Conservation (phyloP, 2,797 vertebrate species). For the Gymnocypris eckloni region DNA sequence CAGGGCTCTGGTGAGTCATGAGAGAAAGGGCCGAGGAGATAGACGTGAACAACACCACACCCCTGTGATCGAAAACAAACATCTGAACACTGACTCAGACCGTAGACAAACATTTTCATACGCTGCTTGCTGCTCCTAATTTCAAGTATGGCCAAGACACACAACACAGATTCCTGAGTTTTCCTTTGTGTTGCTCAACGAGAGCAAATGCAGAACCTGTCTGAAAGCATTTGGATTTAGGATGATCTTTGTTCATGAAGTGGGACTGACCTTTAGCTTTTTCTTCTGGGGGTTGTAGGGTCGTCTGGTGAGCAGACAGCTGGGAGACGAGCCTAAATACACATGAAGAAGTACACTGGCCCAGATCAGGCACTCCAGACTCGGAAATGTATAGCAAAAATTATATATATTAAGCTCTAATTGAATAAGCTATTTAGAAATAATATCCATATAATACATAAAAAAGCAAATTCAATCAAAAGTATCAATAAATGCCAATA, state of each 20-base stretch:
- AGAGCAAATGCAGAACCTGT: conserved; percentile 34
- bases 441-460: background rate
- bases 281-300: conserved; percentile 67
- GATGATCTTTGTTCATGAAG: conserved; percentile 67
- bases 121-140: conserved; percentile 27
- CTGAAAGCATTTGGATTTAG: conserved; percentile 50
- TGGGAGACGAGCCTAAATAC: conserved; percentile 72
- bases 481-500: conserved; percentile 30
- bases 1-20: conserved; percentile 20
- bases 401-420: background rate
- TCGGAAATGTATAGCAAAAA: background rate
- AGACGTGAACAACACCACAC: conserved; percentile 21
- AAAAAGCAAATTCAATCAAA: background rate
- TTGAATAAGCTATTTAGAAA: background rate
- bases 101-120: conserved; percentile 31
- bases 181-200: conserved; percentile 30
- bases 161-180: conserved; percentile 17
- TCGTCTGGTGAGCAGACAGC: conserved; percentile 67
- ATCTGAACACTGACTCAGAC: conserved; percentile 33
- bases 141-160: conserved; percentile 17
- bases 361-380: conserved; percentile 53
- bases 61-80: conserved; percentile 21
- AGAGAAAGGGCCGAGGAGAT: conserved; percentile 7
- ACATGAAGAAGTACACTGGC: conserved; percentile 54
- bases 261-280: conserved; percentile 64